These are phyloP conservation scores for Cosmia pyralina DNA, from an alignment of 2,888 invertebrate species.

Conservation along the genomic window DNA sequence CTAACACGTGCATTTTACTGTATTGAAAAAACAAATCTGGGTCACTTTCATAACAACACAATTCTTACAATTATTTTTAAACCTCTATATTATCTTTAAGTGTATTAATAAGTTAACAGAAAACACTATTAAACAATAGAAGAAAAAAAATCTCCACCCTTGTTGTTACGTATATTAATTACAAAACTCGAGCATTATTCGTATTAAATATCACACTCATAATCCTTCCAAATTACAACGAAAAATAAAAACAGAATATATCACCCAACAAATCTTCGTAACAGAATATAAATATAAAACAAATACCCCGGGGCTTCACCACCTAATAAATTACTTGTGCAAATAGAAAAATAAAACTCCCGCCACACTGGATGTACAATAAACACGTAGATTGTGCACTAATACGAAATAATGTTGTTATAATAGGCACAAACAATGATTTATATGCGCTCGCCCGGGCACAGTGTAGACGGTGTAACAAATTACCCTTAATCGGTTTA, in stretches of 20 bases:
- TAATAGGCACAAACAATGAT: slow-evolving; percentile 66
- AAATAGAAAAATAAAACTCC: slow-evolving; percentile 74
- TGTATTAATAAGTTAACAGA: not conserved
- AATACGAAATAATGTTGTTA: slow-evolving; percentile 72
- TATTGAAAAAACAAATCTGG: no score
- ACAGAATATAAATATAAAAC: slow-evolving; percentile 51
- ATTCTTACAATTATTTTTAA: no score
- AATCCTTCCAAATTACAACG: slow-evolving; percentile 18
- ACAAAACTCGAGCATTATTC: not conserved
- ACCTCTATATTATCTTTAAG: no score
- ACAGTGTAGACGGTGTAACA: slow-evolving; percentile 45
- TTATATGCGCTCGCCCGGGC: slow-evolving; percentile 48
- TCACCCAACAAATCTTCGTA: slow-evolving; percentile 21
- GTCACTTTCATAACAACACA: no score
- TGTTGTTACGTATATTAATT: no score
- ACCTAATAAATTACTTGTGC: slow-evolving; percentile 62
- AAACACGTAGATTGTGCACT: slow-evolving; percentile 70
- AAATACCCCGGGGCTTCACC: slow-evolving; percentile 42
- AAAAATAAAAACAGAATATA: slow-evolving; percentile 18
- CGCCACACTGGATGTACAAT: slow-evolving; percentile 64
- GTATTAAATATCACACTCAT: slow-evolving; percentile 6
- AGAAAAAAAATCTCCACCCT: no score
- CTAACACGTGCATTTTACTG: no score
- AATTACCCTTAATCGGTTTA: slow-evolving; percentile 62
- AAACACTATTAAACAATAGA: not conserved